Percentiles rank a stretch among this genome's conserved stretches.
Evolutionary conservation across 2,113 vertebrate genomes (phyloP).

Genomic region (Philantomba maxwellii): DNA sequence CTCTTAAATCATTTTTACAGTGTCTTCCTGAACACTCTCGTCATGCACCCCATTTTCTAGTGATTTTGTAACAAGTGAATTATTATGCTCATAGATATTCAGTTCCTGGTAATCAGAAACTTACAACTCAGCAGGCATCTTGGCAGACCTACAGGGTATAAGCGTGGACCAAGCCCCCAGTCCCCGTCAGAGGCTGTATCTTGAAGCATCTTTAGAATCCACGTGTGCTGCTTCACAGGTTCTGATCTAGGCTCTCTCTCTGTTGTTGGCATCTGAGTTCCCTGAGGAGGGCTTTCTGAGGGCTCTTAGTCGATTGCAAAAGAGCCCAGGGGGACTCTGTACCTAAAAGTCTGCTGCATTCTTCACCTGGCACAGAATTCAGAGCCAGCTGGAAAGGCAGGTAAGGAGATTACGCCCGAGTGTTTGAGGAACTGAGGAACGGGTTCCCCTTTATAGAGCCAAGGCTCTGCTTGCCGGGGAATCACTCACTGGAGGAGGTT

Average conservation of each 20-base stretch:
- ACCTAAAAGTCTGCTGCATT: too few relatives aligned
- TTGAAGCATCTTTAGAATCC: neutral
- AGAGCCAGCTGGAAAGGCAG: neutral
- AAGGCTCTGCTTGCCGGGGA: neutral
- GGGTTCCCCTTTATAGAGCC: too few relatives aligned
- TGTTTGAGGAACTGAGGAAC: neutral
- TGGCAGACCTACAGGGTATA: too few relatives aligned
- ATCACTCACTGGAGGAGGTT: neutral
- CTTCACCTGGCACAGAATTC: neutral
- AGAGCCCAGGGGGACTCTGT: neutral
- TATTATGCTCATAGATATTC: too few relatives aligned
- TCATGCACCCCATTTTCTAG: neutral
- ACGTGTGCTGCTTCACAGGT: accelerated
- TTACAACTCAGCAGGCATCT: neutral
- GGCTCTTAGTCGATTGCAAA: neutral
- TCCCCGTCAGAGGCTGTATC: too few relatives aligned
- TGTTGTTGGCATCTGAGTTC: neutral
- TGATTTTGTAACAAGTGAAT: neutral
- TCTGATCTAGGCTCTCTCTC: neutral
- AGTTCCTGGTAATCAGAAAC: neutral
- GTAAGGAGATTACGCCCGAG: neutral
- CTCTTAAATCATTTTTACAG: neutral
- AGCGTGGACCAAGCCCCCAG: neutral
- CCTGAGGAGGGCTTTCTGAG: neutral
- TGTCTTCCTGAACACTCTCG: neutral